A percentile compares a stretch with the other conserved stretches of the same genome.
phyloP scores from a whole-genome alignment of 2,113 vertebrate genomes.

The Cheirogaleus medius region DNA sequence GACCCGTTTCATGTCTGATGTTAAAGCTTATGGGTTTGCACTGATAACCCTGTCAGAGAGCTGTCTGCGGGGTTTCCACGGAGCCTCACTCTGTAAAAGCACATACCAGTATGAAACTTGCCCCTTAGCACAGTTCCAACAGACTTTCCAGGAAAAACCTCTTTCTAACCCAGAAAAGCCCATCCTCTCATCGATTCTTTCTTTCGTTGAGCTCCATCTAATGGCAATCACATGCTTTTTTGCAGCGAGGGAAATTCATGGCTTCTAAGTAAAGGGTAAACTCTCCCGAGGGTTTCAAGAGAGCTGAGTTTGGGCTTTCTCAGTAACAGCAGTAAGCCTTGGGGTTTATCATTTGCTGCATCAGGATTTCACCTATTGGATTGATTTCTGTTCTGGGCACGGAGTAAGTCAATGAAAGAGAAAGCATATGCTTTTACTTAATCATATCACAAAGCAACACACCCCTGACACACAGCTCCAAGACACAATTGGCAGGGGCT shows the following conservation, averaged over 20 bases:
- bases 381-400: neutral
- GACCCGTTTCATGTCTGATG: neutral
- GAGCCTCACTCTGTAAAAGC: neutral
- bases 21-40: neutral
- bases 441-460: neutral
- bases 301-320: neutral
- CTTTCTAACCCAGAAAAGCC: neutral
- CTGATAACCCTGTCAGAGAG: neutral
- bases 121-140: neutral
- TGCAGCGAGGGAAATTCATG: neutral
- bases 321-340: neutral
- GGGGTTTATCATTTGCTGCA: neutral
- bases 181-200: neutral
- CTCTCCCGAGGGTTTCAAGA: too few relatives aligned
- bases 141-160: constrained; percentile 11
- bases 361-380: neutral
- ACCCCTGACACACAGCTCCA: neutral
- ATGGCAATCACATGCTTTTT: constrained; percentile 26
- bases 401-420: constrained; percentile 14
- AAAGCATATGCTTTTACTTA: neutral
- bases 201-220: constrained; percentile 63
- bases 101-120: neutral
- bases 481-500: neutral
- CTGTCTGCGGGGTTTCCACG: neutral
- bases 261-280: neutral